phyloP scores from a whole-genome alignment of 2,797 vertebrate genomes.

The Myripristis murdjan region DNA sequence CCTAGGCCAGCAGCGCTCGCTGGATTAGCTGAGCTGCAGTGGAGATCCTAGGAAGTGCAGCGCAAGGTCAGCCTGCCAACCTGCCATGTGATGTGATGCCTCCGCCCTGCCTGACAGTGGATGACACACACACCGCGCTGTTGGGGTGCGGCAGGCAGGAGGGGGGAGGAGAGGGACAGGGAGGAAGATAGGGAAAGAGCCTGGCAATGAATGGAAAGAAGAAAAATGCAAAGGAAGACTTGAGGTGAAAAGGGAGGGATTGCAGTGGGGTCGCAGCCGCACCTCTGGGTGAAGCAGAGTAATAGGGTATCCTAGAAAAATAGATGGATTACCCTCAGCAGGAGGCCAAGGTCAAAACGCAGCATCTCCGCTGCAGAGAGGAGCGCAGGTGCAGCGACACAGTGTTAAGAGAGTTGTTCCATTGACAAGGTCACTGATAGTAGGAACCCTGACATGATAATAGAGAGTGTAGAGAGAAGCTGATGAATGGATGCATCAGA shows the following conservation, averaged over 20 bases:
- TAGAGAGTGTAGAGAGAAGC: constrained; percentile 20
- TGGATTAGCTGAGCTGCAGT: constrained; percentile 62
- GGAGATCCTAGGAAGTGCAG: constrained; percentile 65
- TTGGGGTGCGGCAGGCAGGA: constrained; percentile 25
- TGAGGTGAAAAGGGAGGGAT: background rate
- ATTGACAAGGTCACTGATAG: constrained; percentile 44
- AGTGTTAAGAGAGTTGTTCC: constrained; percentile 25
- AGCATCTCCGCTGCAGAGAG: background rate
- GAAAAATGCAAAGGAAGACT: constrained; percentile 2
- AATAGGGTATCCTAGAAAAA: constrained; percentile 1
- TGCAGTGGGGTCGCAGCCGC: background rate
- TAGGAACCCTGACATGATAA: constrained; percentile 35
- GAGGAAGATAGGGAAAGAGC: background rate
- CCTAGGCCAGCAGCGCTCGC: constrained; percentile 59
- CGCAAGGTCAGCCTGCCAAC: constrained; percentile 76
- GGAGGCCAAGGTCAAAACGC: constrained; percentile 21
- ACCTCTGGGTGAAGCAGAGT: background rate
- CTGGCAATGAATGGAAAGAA: background rate
- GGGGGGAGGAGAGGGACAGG: constrained; percentile 4
- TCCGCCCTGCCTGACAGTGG: constrained; percentile 56
- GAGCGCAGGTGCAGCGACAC: background rate
- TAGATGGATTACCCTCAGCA: constrained; percentile 19
- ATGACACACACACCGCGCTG: constrained; percentile 57
- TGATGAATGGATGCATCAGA: constrained; percentile 40
- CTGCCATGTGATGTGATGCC: constrained; percentile 67